Base-by-base conservation (phyloP, 1,140 invertebrate species). In the Drosophila paulistorum region DNA sequence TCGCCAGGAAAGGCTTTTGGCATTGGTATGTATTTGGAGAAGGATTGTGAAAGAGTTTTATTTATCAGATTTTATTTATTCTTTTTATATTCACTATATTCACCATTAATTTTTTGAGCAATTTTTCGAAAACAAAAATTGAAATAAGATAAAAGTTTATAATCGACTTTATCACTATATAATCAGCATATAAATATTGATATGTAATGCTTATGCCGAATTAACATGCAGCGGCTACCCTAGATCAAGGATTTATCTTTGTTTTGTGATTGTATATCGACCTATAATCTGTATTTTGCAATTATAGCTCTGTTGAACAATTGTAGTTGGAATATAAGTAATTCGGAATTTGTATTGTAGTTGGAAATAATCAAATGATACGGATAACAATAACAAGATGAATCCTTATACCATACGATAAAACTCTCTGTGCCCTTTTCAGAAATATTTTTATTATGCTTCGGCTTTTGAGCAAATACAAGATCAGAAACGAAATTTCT, bases 1-100 rank as follows among this genome's bases (percentile, higher is more conserved):
- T 90, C 91, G 0, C 84, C 91, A 0, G 92, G 59, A 10, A 97
- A 97, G 93, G 94, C 95, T 30, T 96, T 96, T 91, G 96, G 96
- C 92, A 94, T 96, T 68, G 96, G 96, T 97, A 94, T 94, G 95
- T 93, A 77, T 79, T 84, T 23, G 10, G 33, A 39, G 41, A 59
- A 42, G 30, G 14, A 59, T 67, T 7, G 5, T 11, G n/a, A 17
- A 51, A 26, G 2, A 39, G 5, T 10, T 20, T 9, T 66, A 7
- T 68, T 81, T 74, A 68, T 75, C 75, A 68, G 26, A 51, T 37
- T 39, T 60, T 68, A 33, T 55, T n/a, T 61, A 42, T 70, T 74
- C 37, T 48, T 63, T 26, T 23, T 51, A 51, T 51, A 68, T 45
- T 42, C 30, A 30, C 30, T 74, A 81, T 79, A 81, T 60, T 77